Conservation (phyloP, 2,888 invertebrate species). For the Oxycera nigricornis region DNA sequence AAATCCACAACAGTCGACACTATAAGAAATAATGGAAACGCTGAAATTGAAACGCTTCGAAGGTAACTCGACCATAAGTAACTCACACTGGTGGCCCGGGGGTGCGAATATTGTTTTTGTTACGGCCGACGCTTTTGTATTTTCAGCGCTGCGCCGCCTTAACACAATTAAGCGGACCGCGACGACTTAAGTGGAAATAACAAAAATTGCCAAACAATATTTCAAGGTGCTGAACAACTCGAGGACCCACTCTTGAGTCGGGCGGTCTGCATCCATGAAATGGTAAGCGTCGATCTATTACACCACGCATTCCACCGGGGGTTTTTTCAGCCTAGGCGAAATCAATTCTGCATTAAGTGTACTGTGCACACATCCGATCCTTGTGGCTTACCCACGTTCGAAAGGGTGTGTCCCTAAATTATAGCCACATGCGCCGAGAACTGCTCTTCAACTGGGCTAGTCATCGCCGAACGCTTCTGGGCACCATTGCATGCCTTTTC, state of each 20-base stretch:
- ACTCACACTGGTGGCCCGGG: constrained; percentile 3
- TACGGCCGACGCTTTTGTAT: constrained; percentile 20
- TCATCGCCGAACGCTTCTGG: constrained; percentile 41
- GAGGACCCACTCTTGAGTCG: constrained; percentile 6
- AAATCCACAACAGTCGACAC: constrained; percentile 13
- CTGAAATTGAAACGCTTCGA: constrained; percentile 28
- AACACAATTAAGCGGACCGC: constrained; percentile 24
- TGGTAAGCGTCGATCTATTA: neutral
- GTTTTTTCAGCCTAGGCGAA: neutral
- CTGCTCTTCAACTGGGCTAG: constrained; percentile 26
- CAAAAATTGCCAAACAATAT: neutral
- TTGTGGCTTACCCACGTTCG: constrained; percentile 2
- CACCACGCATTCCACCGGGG: neutral
- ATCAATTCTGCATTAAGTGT: constrained; percentile 5
- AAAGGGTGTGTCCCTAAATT: constrained; percentile 46
- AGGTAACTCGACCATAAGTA: constrained; percentile 17
- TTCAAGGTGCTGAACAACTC: neutral
- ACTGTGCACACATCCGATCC: neutral
- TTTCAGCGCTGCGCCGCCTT: constrained; percentile 27
- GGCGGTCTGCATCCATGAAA: neutral
- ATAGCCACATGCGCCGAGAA: constrained; percentile 40
- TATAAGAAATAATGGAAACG: neutral
- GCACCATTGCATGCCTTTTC: constrained; percentile 43
- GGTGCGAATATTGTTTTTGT: neutral
- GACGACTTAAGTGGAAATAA: constrained; percentile 5